These are phyloP conservation scores for Lamellibrachia luymesi DNA, from an alignment of 1,140 invertebrate genomes.

Conservation along the genomic window DNA sequence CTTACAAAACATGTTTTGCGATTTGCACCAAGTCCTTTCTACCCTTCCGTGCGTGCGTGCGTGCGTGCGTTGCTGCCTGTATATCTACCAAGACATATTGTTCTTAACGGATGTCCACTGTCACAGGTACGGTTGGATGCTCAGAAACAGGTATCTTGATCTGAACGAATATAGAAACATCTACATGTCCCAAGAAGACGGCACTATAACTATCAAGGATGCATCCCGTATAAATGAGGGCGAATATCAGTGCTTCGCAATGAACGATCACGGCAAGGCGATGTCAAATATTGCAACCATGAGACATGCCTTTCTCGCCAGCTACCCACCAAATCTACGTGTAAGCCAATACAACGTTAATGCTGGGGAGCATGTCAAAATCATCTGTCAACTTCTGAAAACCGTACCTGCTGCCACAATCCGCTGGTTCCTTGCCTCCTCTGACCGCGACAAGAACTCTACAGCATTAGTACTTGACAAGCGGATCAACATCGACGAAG, in stretches of 20 bases:
- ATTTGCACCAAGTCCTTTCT: too few relatives aligned
- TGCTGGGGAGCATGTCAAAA: not conserved
- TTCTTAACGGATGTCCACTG: not conserved
- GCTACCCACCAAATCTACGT: not conserved
- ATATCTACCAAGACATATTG: not conserved
- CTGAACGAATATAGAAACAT: not conserved
- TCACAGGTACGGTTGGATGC: not conserved
- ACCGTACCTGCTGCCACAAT: not conserved
- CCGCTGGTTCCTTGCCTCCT: not conserved
- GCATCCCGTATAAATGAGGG: not conserved
- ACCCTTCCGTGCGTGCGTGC: too few relatives aligned
- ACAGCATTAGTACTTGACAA: not conserved
- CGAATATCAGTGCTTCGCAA: slow-evolving; percentile 22
- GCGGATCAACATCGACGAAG: slow-evolving; percentile 14
- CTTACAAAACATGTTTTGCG: too few relatives aligned
- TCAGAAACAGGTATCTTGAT: not conserved
- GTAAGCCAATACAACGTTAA: not conserved
- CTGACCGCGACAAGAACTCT: not conserved
- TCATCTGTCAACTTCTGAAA: not conserved
- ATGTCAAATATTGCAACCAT: slow-evolving; percentile 6
- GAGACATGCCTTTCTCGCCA: not conserved
- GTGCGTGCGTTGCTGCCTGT: too few relatives aligned
- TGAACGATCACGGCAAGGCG: slow-evolving; percentile 21
- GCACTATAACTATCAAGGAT: not conserved
- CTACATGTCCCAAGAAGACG: not conserved